phyloP scores from a whole-genome alignment of 2,888 invertebrate species.

The Chaitophorus viminalis region DNA sequence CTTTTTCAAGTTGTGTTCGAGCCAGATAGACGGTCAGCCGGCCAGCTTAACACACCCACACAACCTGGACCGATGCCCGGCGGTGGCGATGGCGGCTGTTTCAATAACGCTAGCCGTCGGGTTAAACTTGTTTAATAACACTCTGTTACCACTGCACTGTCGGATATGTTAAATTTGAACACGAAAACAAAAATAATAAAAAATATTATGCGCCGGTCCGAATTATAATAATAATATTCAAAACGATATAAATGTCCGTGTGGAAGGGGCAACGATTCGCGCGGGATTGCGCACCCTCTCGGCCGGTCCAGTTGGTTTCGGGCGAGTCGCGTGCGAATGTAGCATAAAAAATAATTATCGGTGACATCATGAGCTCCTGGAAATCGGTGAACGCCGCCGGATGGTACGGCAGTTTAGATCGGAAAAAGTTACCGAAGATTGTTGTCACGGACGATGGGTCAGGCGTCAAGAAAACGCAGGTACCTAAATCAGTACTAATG shows the following conservation, averaged over 20 bases:
- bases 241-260: not conserved
- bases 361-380: constrained; percentile 24
- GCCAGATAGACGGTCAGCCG: constrained; percentile 30
- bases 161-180: constrained; percentile 5
- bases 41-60: constrained; percentile 26
- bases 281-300: not conserved
- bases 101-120: constrained; percentile 12
- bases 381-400: constrained; percentile 31
- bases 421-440: constrained; percentile 47
- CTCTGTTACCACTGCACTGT: not conserved
- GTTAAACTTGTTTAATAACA: constrained; percentile 47
- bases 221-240: not conserved
- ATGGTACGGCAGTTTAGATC: constrained; percentile 37
- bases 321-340: constrained; percentile 36
- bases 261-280: constrained; percentile 27
- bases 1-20: constrained; percentile 45
- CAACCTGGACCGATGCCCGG: constrained; percentile 46
- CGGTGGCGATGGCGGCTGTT: not conserved
- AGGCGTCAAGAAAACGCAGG: constrained; percentile 28
- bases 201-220: too few relatives aligned
- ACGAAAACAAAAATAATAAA: not conserved
- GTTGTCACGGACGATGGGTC: constrained; percentile 27
- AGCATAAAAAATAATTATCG: not conserved
- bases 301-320: constrained; percentile 36
- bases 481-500: too few relatives aligned